Percentiles rank a stretch among this genome's conserved stretches.
These are phyloP conservation scores for Musca domestica DNA, from an alignment of 1,140 invertebrate species.

Conservation along the genomic window DNA sequence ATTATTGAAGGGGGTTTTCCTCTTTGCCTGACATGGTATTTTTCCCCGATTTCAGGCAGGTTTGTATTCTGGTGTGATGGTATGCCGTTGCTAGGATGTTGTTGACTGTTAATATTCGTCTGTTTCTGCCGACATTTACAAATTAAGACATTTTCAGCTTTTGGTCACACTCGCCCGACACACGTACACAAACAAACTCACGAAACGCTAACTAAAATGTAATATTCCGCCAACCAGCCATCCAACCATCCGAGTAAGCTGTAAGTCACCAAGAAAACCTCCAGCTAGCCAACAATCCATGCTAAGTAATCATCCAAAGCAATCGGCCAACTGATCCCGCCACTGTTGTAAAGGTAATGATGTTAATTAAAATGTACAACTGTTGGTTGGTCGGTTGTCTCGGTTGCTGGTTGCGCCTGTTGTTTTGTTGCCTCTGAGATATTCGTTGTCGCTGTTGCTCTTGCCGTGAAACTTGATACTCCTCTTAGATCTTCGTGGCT, in stretches of 20 bases:
- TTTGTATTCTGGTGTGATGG: background rate
- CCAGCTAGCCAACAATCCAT: background rate
- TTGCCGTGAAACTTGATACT: constrained; percentile 9
- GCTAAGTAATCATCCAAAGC: constrained; percentile 1
- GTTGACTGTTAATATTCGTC: constrained; percentile 5
- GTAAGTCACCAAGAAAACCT: background rate
- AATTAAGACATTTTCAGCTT: constrained; percentile 18
- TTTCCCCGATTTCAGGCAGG: background rate
- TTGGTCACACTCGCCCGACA: background rate
- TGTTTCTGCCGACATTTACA: constrained; percentile 7
- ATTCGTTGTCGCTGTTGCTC: background rate
- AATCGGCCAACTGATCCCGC: constrained; percentile 7
- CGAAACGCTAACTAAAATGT: background rate
- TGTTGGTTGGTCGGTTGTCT: background rate
- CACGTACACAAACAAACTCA: background rate
- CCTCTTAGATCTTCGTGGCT: background rate
- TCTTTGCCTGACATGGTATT: background rate
- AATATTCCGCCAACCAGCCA: background rate
- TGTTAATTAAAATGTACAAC: constrained; percentile 22
- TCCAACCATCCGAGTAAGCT: no score
- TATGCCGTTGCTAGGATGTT: background rate
- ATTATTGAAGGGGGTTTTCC: background rate
- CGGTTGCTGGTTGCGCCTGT: background rate
- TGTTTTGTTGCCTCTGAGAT: background rate
- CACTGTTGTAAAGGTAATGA: constrained; percentile 19